These are phyloP conservation scores for Argyrosomus regius DNA, from an alignment of 2,797 vertebrate genomes.

Conservation along the genomic window DNA sequence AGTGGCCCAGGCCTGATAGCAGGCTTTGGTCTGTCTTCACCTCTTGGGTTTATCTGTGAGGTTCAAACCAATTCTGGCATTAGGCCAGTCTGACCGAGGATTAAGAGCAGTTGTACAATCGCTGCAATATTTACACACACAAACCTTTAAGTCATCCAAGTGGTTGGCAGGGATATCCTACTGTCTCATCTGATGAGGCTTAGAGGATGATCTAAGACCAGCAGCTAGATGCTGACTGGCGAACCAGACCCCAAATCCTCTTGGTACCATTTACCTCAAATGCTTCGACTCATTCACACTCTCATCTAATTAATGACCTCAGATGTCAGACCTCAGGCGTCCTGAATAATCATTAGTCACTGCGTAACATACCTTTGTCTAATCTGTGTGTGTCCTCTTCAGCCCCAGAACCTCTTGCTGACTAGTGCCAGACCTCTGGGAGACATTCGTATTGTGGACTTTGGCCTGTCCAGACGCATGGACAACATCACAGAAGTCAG, in stretches of 20 bases:
- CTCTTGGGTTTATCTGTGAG: slow-evolving; percentile 18
- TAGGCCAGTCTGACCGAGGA: slow-evolving; percentile 4
- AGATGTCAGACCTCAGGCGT: slow-evolving; percentile 8
- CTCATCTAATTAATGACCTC: slow-evolving; percentile 9
- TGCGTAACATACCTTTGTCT: slow-evolving; percentile 46
- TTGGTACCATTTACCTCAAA: slow-evolving; percentile 9
- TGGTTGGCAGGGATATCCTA: slow-evolving; percentile 26
- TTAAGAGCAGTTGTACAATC: slow-evolving; percentile 12
- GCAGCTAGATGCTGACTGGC: slow-evolving; percentile 30
- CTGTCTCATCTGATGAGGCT: slow-evolving; percentile 57
- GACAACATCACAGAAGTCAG: slow-evolving; percentile 85
- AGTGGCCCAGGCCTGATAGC: background rate
- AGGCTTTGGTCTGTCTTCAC: background rate
- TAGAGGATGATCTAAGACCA: slow-evolving; percentile 55
- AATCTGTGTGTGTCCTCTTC: slow-evolving; percentile 45
- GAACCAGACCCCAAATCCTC: slow-evolving; percentile 50
- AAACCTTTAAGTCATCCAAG: slow-evolving; percentile 17
- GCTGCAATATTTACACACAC: background rate
- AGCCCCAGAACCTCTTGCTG: slow-evolving; percentile 91
- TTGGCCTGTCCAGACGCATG: slow-evolving; percentile 88
- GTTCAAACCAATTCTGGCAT: slow-evolving; percentile 23
- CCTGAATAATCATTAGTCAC: slow-evolving; percentile 20
- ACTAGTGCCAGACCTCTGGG: slow-evolving; percentile 87
- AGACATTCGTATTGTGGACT: slow-evolving; percentile 91
- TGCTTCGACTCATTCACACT: background rate